Base-by-base conservation (phyloP, 2,797 vertebrate species). In the Gymnoscopelus microlampas region DNA sequence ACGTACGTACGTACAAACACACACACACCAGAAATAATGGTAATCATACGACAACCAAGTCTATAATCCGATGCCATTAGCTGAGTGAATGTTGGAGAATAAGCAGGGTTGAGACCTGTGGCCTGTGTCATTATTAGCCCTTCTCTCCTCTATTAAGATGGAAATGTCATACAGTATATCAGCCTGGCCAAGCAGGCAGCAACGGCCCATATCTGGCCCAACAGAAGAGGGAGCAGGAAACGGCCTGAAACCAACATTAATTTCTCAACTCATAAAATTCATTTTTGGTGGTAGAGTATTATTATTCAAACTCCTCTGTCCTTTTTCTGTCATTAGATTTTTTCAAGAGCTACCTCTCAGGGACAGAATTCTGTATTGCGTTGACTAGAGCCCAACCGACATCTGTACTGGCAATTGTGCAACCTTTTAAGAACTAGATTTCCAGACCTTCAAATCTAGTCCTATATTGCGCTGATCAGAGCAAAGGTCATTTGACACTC, bases 41-140 rank as follows among this genome's bases (percentile, higher is more conserved):
- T 48, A 64, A 50, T 54, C 61, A 13, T 48, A 66, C n/a, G 68
- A 60, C 29, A 55, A 48, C 57, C 48, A 56, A 60, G 44, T 32
- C 29, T 32, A 32, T 4, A 35, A 5, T 85, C 57, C 55, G 44
- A 76, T 66, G 54, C 63, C 32, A 71, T 81, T 81, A 71, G 70
- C 64, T 79, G 50, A 73, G 58, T 71, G 58, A 66, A 82, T 71
- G 35, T 23, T 71, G 62, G 68, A 29, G 62, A 81, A 62, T 78
- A 66, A 70, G 24, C 59, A 63, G 44, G 53, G 15, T 58, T 13
- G 29, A 4, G 1, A 39, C 7, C 56, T 51, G 53, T 50, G 9
- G 49, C 9, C 35, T 44, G 65, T 14, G 8, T 48, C 63, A 51
- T 65, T 51, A 57, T 60, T 24, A 71, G 63, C 63, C 24, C 5